Evolutionary conservation across 2,888 invertebrate genomes (phyloP), one percentile per base, ranked within the genome.

Genomic region (Drosophila anceps): DNA sequence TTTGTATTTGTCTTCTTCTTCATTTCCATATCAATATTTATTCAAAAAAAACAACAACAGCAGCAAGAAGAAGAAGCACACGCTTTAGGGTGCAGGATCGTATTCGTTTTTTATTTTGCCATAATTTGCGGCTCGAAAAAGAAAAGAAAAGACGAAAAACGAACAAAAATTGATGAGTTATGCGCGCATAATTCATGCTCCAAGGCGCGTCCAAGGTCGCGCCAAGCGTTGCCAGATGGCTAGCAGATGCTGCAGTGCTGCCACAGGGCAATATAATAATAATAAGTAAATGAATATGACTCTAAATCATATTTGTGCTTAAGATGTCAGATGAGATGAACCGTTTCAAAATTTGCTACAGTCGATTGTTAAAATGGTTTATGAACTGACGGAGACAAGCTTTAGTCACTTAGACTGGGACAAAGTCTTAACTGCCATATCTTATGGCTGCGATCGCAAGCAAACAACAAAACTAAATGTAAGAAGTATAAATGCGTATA

Each of bases 1-100:
- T 6, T 31, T 13, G 43, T 24, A 29, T 50, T 35, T 77, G 18
- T 68, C 18, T 41, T 35, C 50, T 43, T 75, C 57, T 51, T 18
- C 46, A 72, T 72, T 77, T 72, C 77, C 81, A 78, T 81, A 77
- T 81, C 73, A 78, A 78, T 77, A 81, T 81, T 81, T 81, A 76
- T 80, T 65, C 59, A 79, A 48, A 53, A 48, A 53, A 35, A 53
- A 53, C 33, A 51, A 51, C 18, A 35, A 31, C 27, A 37, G 7
- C 33, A 29, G 46, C 44, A 18, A 35, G 18, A 37, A 51, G 51
- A 18, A 35, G 18, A 37, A 44, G 10, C n/a, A 60, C 18, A 55
- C 46, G 39, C 46, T 39, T 57, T 61, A 65, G 76, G 76, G 76
- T 70, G 79, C 76, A 76, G 76, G 76, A 76, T 61, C 61, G 50